Evolutionary conservation across 1,140 invertebrate genomes (phyloP).

Genomic region (Aphelenchoides avenae): DNA sequence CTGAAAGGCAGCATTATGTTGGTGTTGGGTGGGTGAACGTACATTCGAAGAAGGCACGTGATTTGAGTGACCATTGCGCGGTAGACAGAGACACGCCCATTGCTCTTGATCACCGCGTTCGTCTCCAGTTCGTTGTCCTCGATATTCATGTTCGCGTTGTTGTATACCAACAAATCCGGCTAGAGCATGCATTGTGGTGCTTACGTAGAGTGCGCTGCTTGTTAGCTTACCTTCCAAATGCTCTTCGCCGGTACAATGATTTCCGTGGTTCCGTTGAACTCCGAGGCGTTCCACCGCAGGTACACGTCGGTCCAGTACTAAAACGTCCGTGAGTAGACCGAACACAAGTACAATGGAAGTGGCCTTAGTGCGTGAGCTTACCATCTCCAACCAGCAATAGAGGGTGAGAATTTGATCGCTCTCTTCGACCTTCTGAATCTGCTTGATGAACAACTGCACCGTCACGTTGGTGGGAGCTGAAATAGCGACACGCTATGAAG

Average conservation of each 20-base stretch:
- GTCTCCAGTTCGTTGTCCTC: constrained; percentile 56
- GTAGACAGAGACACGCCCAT: constrained; percentile 50
- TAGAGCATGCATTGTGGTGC: constrained; percentile 23
- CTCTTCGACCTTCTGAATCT: constrained; percentile 57
- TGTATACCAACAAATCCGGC: constrained; percentile 38
- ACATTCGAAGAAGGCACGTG: constrained; percentile 49
- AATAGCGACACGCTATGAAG: no score
- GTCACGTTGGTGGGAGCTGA: constrained; percentile 54
- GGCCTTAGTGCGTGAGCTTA: background rate
- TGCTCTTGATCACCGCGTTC: constrained; percentile 49
- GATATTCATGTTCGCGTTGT: constrained; percentile 56
- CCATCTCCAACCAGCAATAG: constrained; percentile 55
- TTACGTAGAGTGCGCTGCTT: no score
- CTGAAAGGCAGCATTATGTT: constrained; percentile 14
- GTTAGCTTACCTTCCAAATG: no score
- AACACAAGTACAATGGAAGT: background rate
- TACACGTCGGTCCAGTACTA: constrained; percentile 34
- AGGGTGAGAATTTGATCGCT: constrained; percentile 55
- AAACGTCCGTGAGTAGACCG: background rate
- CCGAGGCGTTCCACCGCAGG: constrained; percentile 22
- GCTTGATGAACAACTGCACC: constrained; percentile 55
- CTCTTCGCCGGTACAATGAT: no score
- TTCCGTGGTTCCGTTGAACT: constrained; percentile 30
- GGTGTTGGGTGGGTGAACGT: constrained; percentile 9
- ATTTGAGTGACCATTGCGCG: constrained; percentile 57